Conservation (phyloP, 1,140 invertebrate genomes). For the Pentalonia nigronervosa region DNA sequence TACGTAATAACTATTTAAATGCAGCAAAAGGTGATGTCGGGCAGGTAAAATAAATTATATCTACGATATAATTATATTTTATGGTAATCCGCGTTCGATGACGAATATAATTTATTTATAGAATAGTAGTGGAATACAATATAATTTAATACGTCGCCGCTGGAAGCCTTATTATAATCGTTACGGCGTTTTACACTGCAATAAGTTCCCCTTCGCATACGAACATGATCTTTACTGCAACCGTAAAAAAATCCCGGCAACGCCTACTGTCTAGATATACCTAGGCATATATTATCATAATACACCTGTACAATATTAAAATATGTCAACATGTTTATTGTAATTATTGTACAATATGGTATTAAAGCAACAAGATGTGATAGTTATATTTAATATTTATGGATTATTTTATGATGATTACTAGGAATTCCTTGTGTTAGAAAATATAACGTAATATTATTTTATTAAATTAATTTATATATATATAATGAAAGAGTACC, state of each 20-base stretch:
- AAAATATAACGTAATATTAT: too few species aligned
- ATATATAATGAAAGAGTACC: neutral
- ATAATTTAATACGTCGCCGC: neutral
- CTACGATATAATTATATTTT: neutral
- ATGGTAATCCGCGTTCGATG: neutral
- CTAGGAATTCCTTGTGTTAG: too few species aligned
- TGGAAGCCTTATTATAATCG: neutral
- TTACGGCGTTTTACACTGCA: neutral
- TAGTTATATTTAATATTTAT: too few species aligned
- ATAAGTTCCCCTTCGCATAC: neutral
- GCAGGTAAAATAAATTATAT: neutral
- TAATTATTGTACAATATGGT: neutral
- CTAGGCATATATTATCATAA: neutral
- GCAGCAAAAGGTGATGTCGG: too few species aligned
- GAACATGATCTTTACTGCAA: neutral
- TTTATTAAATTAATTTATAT: too few species aligned
- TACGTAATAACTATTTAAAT: too few species aligned
- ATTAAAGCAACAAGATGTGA: too few species aligned
- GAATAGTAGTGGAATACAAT: neutral
- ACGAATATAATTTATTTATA: slow-evolving; percentile 16
- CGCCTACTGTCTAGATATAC: neutral
- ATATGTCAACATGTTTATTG: neutral
- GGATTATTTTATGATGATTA: too few species aligned
- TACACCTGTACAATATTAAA: neutral
- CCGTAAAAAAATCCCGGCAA: neutral